Conservation (phyloP, 2,888 invertebrate genomes). For the Mylabris sibirica region DNA sequence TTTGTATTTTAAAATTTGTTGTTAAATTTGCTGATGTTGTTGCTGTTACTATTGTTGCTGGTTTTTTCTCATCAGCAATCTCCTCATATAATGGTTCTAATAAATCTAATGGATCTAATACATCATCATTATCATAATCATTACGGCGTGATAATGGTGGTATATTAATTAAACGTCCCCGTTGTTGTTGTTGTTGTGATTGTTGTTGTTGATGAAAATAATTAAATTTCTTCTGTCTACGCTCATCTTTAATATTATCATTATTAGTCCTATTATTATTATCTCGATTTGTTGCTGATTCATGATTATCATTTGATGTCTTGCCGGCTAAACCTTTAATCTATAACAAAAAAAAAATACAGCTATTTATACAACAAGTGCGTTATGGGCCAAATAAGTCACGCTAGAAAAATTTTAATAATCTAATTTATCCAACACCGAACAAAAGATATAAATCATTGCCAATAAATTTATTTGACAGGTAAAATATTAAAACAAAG, state of each 20-base stretch:
- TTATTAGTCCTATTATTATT: neutral
- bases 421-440: too few species aligned
- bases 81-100: slow-evolving; percentile 56
- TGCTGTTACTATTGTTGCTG: slow-evolving; percentile 20
- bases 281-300: slow-evolving; percentile 2
- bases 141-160: slow-evolving; percentile 15
- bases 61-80: slow-evolving; percentile 41
- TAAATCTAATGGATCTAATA: slow-evolving; percentile 52
- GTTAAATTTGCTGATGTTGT: slow-evolving; percentile 20
- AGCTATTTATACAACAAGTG: too few species aligned
- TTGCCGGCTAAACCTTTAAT: slow-evolving; percentile 57
- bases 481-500: too few species aligned
- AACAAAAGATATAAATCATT: too few species aligned
- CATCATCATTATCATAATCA: slow-evolving; percentile 35
- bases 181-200: slow-evolving; percentile 9
- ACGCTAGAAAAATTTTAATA: too few species aligned
- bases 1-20: slow-evolving; percentile 24
- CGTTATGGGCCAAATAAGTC: too few species aligned
- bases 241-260: slow-evolving; percentile 9
- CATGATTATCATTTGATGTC: slow-evolving; percentile 32
- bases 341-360: slow-evolving; percentile 42
- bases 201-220: slow-evolving; percentile 2
- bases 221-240: slow-evolving; percentile 8
- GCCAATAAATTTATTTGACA: too few species aligned
- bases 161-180: slow-evolving; percentile 24